Conservation (phyloP, 1,140 invertebrate species). For the Drosophila bocqueti region DNA sequence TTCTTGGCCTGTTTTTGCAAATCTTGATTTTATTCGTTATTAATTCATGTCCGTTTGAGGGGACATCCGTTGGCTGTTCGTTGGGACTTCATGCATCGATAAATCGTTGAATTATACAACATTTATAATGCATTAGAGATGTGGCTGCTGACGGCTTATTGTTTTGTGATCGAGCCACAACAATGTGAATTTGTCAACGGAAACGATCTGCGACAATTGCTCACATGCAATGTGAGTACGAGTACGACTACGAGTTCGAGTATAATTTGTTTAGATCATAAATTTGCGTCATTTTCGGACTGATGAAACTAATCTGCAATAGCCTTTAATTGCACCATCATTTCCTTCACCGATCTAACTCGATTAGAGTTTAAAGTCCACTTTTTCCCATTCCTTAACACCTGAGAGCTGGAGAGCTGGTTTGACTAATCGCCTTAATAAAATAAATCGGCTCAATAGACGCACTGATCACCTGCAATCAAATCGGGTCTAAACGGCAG, state of each 20-base stretch:
- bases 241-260: neutral
- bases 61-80: slow-evolving; percentile 6
- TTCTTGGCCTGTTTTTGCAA: slow-evolving; percentile 18
- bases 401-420: slow-evolving; percentile 5
- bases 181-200: slow-evolving; percentile 49
- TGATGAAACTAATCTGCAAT: slow-evolving; percentile 12
- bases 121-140: slow-evolving; percentile 31
- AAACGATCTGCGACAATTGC: slow-evolving; percentile 46
- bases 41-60: slow-evolving; percentile 11
- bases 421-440: slow-evolving; percentile 32
- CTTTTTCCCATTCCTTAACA: slow-evolving; percentile 7
- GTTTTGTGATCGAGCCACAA: slow-evolving; percentile 26
- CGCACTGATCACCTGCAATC: slow-evolving; percentile 16
- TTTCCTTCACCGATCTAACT: slow-evolving; percentile 25
- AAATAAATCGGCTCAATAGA: slow-evolving; percentile 18
- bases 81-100: slow-evolving; percentile 33
- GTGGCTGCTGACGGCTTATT: slow-evolving; percentile 8
- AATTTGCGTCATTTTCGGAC: slow-evolving; percentile 44
- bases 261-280: slow-evolving; percentile 51
- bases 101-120: slow-evolving; percentile 17
- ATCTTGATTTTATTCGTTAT: slow-evolving; percentile 8
- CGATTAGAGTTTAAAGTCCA: slow-evolving; percentile 3
- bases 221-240: slow-evolving; percentile 30
- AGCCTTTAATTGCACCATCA: slow-evolving; percentile 22
- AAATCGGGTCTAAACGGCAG: slow-evolving; percentile 22